Conservation (phyloP, 1,140 invertebrate species). For the Drosophila prosaltans region DNA sequence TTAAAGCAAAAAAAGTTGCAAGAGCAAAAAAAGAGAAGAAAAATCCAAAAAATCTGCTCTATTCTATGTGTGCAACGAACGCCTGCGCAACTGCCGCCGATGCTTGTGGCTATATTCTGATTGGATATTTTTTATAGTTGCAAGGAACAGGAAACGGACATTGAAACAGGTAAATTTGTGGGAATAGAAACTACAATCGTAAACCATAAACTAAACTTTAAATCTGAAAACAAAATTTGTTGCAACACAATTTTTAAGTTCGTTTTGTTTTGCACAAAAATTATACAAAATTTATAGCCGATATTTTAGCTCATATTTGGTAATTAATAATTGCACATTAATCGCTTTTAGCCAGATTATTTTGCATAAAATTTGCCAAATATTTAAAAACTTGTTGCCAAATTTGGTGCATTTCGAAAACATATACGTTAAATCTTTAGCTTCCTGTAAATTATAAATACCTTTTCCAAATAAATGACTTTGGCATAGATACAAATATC, state of each 20-base stretch:
- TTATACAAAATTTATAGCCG: no score
- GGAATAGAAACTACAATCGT: not conserved
- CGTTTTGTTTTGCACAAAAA: no score
- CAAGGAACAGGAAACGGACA: conserved; percentile 44
- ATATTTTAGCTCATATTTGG: no score
- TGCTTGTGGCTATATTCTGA: conserved; percentile 62
- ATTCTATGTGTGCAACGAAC: conserved; percentile 56
- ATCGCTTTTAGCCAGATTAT: no score
- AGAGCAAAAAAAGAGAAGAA: conserved; percentile 5
- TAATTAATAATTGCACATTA: no score
- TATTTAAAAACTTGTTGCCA: no score
- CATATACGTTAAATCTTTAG: no score
- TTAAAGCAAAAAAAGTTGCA: conserved; percentile 14
- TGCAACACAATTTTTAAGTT: no score
- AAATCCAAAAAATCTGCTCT: conserved; percentile 6
- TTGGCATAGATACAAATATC: conserved; percentile 20
- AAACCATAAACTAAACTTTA: not conserved
- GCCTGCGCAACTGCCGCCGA: conserved; percentile 42
- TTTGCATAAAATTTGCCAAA: no score
- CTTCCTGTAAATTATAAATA: no score
- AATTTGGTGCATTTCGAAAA: no score
- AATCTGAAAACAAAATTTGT: conserved; percentile 13
- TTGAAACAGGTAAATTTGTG: conserved; percentile 9
- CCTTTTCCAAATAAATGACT: no score
- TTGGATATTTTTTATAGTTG: conserved; percentile 61